Percentiles rank a stretch among this genome's conserved stretches.
phyloP scores from a whole-genome alignment of 2,797 vertebrate genomes.

The Oreonectes daqikongensis region DNA sequence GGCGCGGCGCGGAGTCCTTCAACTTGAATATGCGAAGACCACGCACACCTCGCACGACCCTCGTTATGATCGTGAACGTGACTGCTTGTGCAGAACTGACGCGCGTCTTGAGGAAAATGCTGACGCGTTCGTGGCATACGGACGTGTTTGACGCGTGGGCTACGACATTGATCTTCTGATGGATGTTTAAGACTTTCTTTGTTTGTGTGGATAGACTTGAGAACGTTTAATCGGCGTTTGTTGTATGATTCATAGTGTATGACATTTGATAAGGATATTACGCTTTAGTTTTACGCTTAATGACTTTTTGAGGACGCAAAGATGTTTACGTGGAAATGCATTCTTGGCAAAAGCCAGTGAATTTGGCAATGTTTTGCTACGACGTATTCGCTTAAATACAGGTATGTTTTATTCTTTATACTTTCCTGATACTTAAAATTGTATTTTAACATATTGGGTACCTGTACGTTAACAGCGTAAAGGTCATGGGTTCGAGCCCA shows the following conservation, averaged over 20 bases:
- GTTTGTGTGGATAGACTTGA: not conserved
- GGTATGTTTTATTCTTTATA: not conserved
- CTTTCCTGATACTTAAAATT: not conserved
- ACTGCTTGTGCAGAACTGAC: not conserved
- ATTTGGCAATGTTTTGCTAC: not conserved
- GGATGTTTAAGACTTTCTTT: not conserved
- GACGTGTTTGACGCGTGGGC: not conserved
- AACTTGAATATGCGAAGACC: not conserved
- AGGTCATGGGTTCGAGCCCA: too few relatives aligned
- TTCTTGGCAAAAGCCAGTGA: not conserved
- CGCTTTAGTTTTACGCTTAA: not conserved
- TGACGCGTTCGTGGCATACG: slow-evolving; percentile 7
- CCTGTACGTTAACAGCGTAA: not conserved
- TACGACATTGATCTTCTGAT: not conserved
- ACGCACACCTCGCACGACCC: slow-evolving; percentile 3
- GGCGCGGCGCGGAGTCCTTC: not conserved
- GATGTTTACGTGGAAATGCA: not conserved
- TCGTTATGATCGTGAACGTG: slow-evolving; percentile 3
- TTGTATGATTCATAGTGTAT: not conserved
- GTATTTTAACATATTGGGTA: not conserved
- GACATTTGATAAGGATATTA: not conserved
- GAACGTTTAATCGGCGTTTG: too few relatives aligned
- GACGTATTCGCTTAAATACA: not conserved
- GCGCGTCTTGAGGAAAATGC: too few relatives aligned
- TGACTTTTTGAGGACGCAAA: not conserved